Evolutionary conservation across 2,797 vertebrate genomes (phyloP).

Genomic region (Toxotes lorentzi): DNA sequence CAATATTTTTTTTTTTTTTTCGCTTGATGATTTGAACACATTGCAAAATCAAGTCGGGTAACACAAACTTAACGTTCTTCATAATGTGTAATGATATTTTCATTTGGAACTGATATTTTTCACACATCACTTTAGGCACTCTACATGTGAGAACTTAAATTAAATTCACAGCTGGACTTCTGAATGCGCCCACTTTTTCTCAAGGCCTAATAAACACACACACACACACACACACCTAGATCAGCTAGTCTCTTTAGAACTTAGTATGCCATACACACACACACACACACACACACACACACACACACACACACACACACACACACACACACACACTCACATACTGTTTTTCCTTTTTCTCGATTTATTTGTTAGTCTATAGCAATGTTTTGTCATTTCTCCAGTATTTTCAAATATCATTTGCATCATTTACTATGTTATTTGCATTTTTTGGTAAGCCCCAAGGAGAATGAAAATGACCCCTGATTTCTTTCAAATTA

Average conservation of each 20-base stretch:
- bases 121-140: neutral
- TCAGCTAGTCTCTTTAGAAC: neutral
- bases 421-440: neutral
- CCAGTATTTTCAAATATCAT: neutral
- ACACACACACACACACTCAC: neutral
- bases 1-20: neutral
- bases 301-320: neutral
- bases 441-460: neutral
- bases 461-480: neutral
- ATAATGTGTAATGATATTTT: neutral
- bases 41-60: neutral
- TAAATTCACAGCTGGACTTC: slow-evolving; percentile 40
- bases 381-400: neutral
- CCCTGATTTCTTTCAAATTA: neutral
- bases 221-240: neutral
- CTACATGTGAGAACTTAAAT: slow-evolving; percentile 24
- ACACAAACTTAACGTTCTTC: neutral
- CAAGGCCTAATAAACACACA: neutral
- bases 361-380: neutral
- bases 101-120: slow-evolving; percentile 9
- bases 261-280: neutral
- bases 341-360: neutral
- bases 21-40: neutral
- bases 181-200: slow-evolving; percentile 8
- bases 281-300: neutral